Percentiles rank a stretch among this genome's conserved stretches.
Evolutionary conservation across 2,888 invertebrate species (phyloP).

Genomic region (Machimus atricapillus): DNA sequence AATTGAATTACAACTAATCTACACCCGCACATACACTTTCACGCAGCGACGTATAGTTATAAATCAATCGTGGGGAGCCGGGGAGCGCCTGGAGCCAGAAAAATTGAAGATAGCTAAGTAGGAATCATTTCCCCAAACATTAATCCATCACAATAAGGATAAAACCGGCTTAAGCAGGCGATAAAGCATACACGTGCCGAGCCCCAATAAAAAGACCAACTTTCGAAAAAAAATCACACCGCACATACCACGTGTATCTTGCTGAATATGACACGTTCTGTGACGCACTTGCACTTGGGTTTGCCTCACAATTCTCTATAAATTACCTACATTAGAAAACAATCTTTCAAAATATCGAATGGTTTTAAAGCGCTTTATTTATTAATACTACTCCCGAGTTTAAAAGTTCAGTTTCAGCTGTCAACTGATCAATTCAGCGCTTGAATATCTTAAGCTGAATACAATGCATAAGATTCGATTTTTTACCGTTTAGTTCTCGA

Average conservation of each 20-base stretch:
- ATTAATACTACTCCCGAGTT: too few relatives aligned
- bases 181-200: background rate
- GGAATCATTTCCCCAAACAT: background rate
- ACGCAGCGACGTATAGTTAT: background rate
- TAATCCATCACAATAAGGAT: background rate
- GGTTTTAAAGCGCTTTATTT: too few relatives aligned
- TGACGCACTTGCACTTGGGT: background rate
- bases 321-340: too few relatives aligned
- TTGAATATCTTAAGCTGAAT: too few relatives aligned
- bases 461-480: too few relatives aligned
- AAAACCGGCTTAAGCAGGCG: background rate
- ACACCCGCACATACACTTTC: background rate
- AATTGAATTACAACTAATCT: background rate
- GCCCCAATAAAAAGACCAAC: background rate
- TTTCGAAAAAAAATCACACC: background rate
- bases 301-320: too few relatives aligned
- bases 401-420: too few relatives aligned
- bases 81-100: background rate
- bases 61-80: background rate
- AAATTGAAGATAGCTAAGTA: background rate
- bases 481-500: too few relatives aligned
- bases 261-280: background rate
- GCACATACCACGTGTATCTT: background rate
- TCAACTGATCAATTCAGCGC: too few relatives aligned
- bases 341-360: too few relatives aligned